Evolutionary conservation across 2,888 invertebrate genomes (phyloP), one percentile per base, ranked within the genome.

Genomic region (Strigamia transsilvanica): DNA sequence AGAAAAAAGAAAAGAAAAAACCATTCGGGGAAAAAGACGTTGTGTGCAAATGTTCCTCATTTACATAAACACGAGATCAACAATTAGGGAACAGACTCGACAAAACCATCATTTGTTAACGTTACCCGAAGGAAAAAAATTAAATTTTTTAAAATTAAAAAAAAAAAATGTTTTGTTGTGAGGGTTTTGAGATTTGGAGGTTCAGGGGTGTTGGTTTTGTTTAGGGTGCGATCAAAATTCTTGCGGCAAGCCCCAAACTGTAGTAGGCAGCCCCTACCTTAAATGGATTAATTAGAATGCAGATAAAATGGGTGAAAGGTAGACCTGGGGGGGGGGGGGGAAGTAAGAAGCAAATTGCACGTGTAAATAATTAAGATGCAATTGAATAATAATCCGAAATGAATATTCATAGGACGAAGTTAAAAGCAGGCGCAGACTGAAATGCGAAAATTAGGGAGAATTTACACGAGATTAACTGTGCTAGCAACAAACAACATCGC

Each of bases 311-410:
- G 61, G 61, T 66, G 61, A 66, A 66, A 66, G 61, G 61, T 66
- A 66, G 21, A 66, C 23, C 61, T 23, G 2, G 18, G 5, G 46
- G 5, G 5, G n/a, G 10, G 42, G 61, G 61, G n/a, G n/a, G n/a
- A n/a, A n/a, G n/a, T n/a, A 66, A 66, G 61, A 23, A 66, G 23
- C 46, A 46, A 46, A 46, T 46, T 13, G 27, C 18, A 32, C 78
- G 41, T 38, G 78, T 78, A 78, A 78, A 78, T 78, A 78, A 78
- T 78, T 78, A 78, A 78, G 78, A 27, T 78, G 78, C 78, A 78
- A 78, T 78, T 78, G 34, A 32, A 66, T 41, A 78, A 34, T 78
- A 78, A 78, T 78, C 78, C 78, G 34, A 41, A 78, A 78, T 78
- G 78, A 78, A 78, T 78, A 78, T 78, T 78, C 34, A 78, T 78